These are phyloP conservation scores for Blastobasis lacticolella DNA, from an alignment of 2,888 invertebrate genomes.

Conservation along the genomic window DNA sequence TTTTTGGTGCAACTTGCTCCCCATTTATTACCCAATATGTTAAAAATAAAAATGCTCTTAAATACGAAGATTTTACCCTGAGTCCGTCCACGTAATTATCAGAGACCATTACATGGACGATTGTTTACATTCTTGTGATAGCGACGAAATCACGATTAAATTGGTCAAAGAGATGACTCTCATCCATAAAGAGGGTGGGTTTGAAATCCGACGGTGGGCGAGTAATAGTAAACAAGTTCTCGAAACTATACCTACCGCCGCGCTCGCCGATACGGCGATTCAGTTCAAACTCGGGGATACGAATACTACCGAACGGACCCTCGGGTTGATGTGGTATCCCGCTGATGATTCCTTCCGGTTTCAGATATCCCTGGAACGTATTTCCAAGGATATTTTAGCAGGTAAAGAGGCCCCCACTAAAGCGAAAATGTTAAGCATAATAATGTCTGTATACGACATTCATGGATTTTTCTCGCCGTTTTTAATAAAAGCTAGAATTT, in stretches of 20 bases:
- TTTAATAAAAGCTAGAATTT: too few species aligned
- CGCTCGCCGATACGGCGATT: background rate
- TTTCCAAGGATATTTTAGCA: too few species aligned
- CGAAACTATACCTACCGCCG: background rate
- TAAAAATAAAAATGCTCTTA: constrained; percentile 16
- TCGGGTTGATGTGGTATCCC: too few species aligned
- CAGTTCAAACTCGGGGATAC: background rate
- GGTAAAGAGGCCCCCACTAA: too few species aligned
- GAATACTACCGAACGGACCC: background rate
- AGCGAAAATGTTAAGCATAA: too few species aligned
- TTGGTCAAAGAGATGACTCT: too few species aligned
- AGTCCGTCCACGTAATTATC: constrained; percentile 13
- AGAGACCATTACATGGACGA: background rate
- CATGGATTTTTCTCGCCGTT: too few species aligned
- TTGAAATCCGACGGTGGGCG: background rate
- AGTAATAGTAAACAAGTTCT: background rate
- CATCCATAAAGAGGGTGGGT: background rate
- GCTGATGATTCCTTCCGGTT: too few species aligned
- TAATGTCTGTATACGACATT: too few species aligned
- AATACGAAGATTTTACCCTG: constrained; percentile 11
- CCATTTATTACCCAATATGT: constrained; percentile 18
- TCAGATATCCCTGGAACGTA: too few species aligned
- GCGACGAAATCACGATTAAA: background rate
- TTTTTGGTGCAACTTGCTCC: constrained; percentile 16
- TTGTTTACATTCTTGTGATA: background rate